phyloP scores from a whole-genome alignment of 2,797 vertebrate genomes.

The Florisuga fusca region DNA sequence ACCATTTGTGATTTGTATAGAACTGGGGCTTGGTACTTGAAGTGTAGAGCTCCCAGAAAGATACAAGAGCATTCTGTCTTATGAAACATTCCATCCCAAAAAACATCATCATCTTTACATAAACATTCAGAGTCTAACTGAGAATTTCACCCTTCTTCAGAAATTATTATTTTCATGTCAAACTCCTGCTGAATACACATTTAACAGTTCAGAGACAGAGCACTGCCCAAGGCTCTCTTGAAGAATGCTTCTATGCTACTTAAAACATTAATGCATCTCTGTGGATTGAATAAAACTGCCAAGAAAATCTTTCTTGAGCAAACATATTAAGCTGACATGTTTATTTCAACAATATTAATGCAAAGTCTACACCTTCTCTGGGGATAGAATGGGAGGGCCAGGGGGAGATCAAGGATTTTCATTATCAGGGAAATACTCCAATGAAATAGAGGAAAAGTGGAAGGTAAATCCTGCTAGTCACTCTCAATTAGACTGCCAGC shows the following conservation, averaged over 20 bases:
- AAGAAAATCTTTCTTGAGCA: neutral
- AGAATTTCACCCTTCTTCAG: neutral
- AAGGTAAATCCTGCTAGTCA: neutral
- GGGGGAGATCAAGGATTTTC: neutral
- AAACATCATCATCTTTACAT: neutral
- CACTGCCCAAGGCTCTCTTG: neutral
- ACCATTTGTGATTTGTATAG: neutral
- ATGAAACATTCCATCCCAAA: fast-evolving
- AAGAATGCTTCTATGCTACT: neutral
- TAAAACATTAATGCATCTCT: neutral
- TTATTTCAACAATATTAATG: neutral
- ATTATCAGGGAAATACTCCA: neutral
- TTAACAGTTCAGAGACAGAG: neutral
- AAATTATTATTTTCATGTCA: neutral
- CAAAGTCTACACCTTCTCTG: neutral
- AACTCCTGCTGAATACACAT: neutral
- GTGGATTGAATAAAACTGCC: neutral
- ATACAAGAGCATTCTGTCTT: neutral
- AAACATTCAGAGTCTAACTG: neutral
- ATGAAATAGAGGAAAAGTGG: neutral
- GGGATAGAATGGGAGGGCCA: neutral
- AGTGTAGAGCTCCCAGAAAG: neutral
- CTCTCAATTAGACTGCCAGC: neutral
- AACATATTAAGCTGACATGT: neutral
- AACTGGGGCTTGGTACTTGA: neutral